Evolutionary conservation across 2,888 invertebrate genomes (phyloP).

Genomic region (Alcis repandata): DNA sequence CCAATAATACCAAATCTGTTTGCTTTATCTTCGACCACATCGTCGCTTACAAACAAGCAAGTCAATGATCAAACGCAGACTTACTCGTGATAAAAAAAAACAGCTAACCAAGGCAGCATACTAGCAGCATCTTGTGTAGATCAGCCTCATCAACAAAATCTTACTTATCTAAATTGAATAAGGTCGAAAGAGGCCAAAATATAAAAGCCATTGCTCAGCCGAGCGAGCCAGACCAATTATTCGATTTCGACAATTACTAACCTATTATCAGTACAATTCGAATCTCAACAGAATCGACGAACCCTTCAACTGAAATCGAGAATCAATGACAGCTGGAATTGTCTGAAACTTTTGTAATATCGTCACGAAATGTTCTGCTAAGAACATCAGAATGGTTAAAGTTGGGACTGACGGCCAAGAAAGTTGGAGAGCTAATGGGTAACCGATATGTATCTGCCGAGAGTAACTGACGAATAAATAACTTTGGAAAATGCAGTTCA

Average conservation of each 20-base stretch:
- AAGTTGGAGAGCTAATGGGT: slow-evolving; percentile 21
- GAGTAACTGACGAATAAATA: slow-evolving; percentile 1
- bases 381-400: slow-evolving; percentile 35
- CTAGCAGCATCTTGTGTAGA: too few relatives aligned
- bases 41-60: too few relatives aligned
- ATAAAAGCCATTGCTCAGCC: neutral
- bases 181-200: neutral
- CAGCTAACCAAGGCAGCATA: too few relatives aligned
- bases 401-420: slow-evolving; percentile 29
- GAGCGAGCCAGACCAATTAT: neutral
- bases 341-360: slow-evolving; percentile 40
- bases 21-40: too few relatives aligned
- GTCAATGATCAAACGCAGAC: too few relatives aligned
- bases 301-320: slow-evolving; percentile 38
- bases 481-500: neutral
- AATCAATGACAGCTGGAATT: slow-evolving; percentile 42
- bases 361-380: slow-evolving; percentile 38
- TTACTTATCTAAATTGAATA: neutral
- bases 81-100: too few relatives aligned
- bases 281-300: slow-evolving; percentile 14
- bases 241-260: slow-evolving; percentile 8
- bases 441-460: slow-evolving; percentile 23
- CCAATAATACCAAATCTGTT: too few relatives aligned
- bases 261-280: slow-evolving; percentile 18
- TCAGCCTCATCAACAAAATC: too few relatives aligned